phyloP scores from a whole-genome alignment of 1,140 invertebrate genomes.

The Phymastichus coffea region DNA sequence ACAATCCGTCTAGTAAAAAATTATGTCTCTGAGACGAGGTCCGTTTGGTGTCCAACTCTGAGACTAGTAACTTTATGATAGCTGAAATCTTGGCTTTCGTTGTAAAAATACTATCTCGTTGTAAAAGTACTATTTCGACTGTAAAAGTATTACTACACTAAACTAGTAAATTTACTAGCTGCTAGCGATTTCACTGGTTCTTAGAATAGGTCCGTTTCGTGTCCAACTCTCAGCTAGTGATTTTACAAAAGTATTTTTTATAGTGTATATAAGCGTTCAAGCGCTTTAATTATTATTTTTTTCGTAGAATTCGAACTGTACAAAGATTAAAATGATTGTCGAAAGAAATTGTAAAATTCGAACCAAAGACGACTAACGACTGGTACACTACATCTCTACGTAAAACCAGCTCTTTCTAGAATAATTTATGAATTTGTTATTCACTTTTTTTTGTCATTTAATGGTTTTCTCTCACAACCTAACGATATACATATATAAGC shows the following conservation, averaged over 20 bases:
- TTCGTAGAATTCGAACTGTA: background rate
- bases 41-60: no score
- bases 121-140: no score
- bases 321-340: slow-evolving; percentile 15
- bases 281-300: background rate
- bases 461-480: slow-evolving; percentile 17
- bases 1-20: no score
- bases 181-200: no score
- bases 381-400: background rate
- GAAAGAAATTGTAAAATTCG: slow-evolving; percentile 1
- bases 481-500: slow-evolving; percentile 5
- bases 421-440: slow-evolving; percentile 8
- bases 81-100: no score
- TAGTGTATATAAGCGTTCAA: slow-evolving; percentile 4
- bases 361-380: slow-evolving; percentile 20
- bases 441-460: slow-evolving; percentile 17
- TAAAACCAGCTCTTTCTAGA: slow-evolving; percentile 8
- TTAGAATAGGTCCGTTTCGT: no score
- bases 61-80: no score
- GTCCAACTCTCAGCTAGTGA: no score
- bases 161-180: slow-evolving; percentile 1
- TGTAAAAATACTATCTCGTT: no score
- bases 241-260: no score
- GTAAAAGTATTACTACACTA: background rate
- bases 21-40: background rate